Conservation (phyloP, 2,888 invertebrate species). For the Rotaria sp. region DNA sequence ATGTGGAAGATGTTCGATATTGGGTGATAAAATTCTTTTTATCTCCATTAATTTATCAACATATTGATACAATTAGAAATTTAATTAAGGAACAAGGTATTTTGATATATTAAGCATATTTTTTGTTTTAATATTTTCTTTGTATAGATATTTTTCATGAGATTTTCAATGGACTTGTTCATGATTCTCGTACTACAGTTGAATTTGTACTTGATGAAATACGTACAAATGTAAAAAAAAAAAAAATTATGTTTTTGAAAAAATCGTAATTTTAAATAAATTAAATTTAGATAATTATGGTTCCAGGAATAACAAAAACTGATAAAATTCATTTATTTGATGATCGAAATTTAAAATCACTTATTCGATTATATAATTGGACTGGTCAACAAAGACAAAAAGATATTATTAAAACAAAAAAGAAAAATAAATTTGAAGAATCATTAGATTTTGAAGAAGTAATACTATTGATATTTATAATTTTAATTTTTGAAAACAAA, state of each 20-base stretch:
- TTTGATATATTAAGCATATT: not conserved
- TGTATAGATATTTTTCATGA: not conserved
- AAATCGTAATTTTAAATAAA: not conserved
- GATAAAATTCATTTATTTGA: slow-evolving; percentile 22
- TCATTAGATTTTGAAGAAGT: not conserved
- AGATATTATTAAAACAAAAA: not conserved
- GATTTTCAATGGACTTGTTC: not conserved
- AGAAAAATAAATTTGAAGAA: not conserved
- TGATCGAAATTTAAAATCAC: slow-evolving; percentile 6
- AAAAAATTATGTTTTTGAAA: not conserved
- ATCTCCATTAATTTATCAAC: not conserved
- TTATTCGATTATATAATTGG: not conserved
- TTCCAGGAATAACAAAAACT: not conserved
- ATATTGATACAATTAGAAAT: not conserved
- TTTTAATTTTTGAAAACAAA: not conserved
- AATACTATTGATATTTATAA: not conserved
- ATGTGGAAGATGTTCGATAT: not conserved
- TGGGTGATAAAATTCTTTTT: not conserved
- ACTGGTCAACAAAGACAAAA: not conserved
- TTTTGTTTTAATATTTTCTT: not conserved
- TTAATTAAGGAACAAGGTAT: slow-evolving; percentile 10
- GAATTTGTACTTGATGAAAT: slow-evolving; percentile 3
- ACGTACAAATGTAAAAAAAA: not conserved
- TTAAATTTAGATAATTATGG: not conserved
- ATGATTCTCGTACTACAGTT: not conserved